Percentiles rank a stretch among this genome's conserved stretches.
Conservation (phyloP, 2,888 invertebrate species). For the Stramonita haemastoma region DNA sequence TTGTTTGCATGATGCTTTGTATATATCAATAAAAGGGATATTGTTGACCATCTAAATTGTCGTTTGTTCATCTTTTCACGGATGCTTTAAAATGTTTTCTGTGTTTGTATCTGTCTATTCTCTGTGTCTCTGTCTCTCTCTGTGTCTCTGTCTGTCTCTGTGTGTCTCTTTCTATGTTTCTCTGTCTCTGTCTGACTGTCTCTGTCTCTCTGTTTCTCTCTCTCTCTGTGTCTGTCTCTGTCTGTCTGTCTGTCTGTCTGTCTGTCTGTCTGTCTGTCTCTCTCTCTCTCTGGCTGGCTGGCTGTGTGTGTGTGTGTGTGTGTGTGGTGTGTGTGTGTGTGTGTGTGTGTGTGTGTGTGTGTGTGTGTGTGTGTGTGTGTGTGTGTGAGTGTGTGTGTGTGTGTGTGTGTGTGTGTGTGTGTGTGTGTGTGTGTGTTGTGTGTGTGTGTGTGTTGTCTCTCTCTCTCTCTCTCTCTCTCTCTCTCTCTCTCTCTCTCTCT, state of each 20-base stretch:
- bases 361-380: slow-evolving; percentile 32
- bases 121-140: background rate
- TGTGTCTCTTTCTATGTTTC: background rate
- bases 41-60: no score
- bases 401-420: slow-evolving; percentile 2
- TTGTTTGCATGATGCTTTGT: no score
- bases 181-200: background rate
- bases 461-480: background rate
- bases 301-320: no score
- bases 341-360: slow-evolving; percentile 37
- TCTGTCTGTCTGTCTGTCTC: background rate
- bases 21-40: no score
- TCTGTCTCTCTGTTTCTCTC: background rate
- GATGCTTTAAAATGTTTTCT: no score
- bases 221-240: background rate
- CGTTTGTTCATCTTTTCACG: no score
- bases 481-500: background rate
- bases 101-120: no score
- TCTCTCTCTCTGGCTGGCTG: background rate
- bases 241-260: background rate
- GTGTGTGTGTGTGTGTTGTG: background rate
- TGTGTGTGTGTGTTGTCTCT: background rate
- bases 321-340: background rate
- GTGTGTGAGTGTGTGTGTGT: slow-evolving; percentile 21
- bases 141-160: background rate